Evolutionary conservation across 2,113 vertebrate species (phyloP).

Genomic region (Elachura formosa): DNA sequence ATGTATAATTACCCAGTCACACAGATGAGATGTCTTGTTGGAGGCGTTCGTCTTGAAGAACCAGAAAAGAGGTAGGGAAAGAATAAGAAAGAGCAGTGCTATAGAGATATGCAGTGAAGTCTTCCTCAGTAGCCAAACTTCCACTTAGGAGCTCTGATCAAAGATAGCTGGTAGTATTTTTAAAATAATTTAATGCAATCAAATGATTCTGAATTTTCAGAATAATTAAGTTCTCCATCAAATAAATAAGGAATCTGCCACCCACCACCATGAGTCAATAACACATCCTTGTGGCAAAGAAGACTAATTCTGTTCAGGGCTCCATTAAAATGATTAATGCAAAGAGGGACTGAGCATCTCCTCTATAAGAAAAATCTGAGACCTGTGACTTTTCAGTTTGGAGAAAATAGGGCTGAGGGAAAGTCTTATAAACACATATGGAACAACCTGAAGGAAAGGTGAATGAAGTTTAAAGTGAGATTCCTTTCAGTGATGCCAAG

Average conservation of each 20-base stretch:
- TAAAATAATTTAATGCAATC: not conserved
- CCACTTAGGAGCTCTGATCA: not conserved
- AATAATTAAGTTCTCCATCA: not conserved
- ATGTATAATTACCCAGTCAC: not conserved
- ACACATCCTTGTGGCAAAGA: not conserved
- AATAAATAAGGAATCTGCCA: not conserved
- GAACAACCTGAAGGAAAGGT: not conserved
- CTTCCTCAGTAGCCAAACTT: not conserved
- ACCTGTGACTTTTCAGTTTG: not conserved
- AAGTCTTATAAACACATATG: not conserved
- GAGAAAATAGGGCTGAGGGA: not conserved
- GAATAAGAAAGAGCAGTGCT: not conserved
- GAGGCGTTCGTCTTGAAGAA: not conserved
- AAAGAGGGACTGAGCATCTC: not conserved
- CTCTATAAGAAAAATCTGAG: not conserved
- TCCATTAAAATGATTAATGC: not conserved
- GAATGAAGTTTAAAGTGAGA: not conserved
- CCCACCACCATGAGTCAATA: not conserved
- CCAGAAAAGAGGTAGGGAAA: not conserved
- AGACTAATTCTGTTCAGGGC: not conserved
- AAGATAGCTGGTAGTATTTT: not conserved
- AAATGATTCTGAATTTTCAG: not conserved
- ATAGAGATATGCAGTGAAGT: not conserved
- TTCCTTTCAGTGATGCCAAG: not conserved
- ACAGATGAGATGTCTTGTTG: not conserved